These are phyloP conservation scores for Eumaeus atala DNA, from an alignment of 1,140 invertebrate genomes.

Conservation along the genomic window DNA sequence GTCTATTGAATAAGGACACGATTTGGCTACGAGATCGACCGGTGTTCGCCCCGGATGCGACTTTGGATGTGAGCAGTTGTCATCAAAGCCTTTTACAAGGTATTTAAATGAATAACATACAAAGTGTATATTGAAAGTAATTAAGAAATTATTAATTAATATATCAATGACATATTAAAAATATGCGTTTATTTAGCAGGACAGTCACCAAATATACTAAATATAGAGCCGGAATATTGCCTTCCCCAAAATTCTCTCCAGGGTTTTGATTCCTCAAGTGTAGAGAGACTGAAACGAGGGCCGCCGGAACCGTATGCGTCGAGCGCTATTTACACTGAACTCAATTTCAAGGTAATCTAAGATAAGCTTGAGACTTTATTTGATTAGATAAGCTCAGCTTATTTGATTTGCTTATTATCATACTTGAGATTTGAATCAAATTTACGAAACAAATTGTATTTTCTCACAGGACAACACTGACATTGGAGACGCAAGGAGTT, in stretches of 20 bases:
- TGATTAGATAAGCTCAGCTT: conserved; percentile 48
- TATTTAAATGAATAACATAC: conserved; percentile 25
- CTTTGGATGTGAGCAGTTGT: conserved; percentile 49
- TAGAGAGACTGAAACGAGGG: conserved; percentile 56
- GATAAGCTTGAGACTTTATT: conserved; percentile 52
- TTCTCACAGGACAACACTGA: conserved; percentile 55
- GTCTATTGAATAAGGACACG: conserved; percentile 67
- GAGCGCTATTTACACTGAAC: conserved; percentile 70
- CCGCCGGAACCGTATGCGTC: conserved; percentile 67
- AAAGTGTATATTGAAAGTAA: conserved; percentile 3
- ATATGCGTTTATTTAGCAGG: conserved; percentile 35
- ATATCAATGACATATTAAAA: not conserved
- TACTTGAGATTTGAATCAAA: conserved; percentile 26
- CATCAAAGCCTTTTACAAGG: conserved; percentile 63
- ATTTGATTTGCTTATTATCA: conserved; percentile 37
- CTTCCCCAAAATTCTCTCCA: conserved; percentile 66
- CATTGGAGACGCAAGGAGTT: conserved; percentile 52
- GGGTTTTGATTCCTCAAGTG: conserved; percentile 58
- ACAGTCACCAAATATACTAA: conserved; percentile 62
- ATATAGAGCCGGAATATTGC: conserved; percentile 63
- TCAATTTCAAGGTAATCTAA: conserved; percentile 58
- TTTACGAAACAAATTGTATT: conserved; percentile 10
- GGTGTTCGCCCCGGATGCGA: conserved; percentile 50
- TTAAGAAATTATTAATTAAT: not conserved
- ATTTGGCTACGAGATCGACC: conserved; percentile 66